Evolutionary conservation across 2,888 invertebrate species (phyloP).

Genomic region (Balanococcus diminutus): DNA sequence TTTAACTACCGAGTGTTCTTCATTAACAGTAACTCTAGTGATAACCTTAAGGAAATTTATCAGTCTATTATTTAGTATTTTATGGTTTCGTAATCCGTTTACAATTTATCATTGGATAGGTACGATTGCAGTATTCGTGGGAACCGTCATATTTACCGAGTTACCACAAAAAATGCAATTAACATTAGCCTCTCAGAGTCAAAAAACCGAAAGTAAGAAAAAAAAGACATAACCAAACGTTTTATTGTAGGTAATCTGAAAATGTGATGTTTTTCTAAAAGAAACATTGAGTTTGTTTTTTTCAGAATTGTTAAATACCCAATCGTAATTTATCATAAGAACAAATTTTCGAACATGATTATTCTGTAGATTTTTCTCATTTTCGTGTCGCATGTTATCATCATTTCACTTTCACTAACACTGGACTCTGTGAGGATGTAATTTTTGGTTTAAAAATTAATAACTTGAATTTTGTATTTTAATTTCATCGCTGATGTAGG

Average conservation of each 20-base stretch:
- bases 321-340: neutral
- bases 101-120: constrained; percentile 91
- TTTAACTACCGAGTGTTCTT: constrained; percentile 90
- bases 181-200: neutral
- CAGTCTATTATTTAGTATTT: constrained; percentile 91
- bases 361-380: neutral
- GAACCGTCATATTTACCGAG: constrained; percentile 92
- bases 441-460: neutral
- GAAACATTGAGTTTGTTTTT: neutral
- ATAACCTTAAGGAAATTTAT: constrained; percentile 95
- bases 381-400: neutral
- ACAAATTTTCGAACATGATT: constrained; percentile 11
- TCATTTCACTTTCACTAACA: neutral
- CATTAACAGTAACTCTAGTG: constrained; percentile 92
- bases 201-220: neutral
- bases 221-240: neutral
- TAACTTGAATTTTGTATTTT: neutral
- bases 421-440: neutral
- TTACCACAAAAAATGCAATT: constrained; percentile 60
- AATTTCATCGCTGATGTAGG: neutral
- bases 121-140: constrained; percentile 85
- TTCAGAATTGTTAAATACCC: neutral
- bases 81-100: constrained; percentile 94
- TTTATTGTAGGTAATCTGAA: neutral
- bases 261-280: neutral